A percentile compares a stretch with the other conserved stretches of the same genome.
Evolutionary conservation across 2,113 vertebrate species (phyloP).

Genomic region (Lota lota): DNA sequence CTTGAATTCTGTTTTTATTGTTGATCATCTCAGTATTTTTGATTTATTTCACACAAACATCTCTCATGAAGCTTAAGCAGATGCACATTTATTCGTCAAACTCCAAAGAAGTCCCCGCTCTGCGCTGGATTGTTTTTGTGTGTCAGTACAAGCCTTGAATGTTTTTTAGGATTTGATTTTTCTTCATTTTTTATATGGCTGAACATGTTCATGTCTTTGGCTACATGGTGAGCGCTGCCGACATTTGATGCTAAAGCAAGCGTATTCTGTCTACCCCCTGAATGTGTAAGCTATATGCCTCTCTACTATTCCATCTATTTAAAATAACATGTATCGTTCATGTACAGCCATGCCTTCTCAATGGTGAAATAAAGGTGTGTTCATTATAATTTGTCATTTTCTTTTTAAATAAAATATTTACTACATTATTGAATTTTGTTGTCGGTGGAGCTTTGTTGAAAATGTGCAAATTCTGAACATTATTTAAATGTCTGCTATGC

Average conservation of each 20-base stretch:
- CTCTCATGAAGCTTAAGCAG: not conserved
- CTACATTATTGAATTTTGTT: slow-evolving; percentile 31
- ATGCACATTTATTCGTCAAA: slow-evolving; percentile 11
- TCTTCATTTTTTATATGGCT: slow-evolving; percentile 20
- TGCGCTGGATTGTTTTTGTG: slow-evolving; percentile 2
- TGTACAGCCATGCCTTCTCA: slow-evolving; percentile 83
- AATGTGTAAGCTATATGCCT: slow-evolving; percentile 57
- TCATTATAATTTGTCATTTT: slow-evolving; percentile 57
- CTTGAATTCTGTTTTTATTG: slow-evolving; percentile 50
- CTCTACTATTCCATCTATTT: slow-evolving; percentile 68
- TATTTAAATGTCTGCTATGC: too few species aligned
- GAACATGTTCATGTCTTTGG: slow-evolving; percentile 38
- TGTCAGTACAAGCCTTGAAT: slow-evolving; percentile 47
- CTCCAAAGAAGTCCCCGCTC: slow-evolving; percentile 20
- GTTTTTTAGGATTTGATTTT: slow-evolving; percentile 22
- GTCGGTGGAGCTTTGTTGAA: not conserved
- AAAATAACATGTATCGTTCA: slow-evolving; percentile 66
- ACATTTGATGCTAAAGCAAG: slow-evolving; percentile 37
- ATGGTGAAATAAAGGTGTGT: slow-evolving; percentile 83
- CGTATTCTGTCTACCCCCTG: slow-evolving; percentile 25
- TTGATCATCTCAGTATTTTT: slow-evolving; percentile 51
- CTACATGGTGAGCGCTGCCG: slow-evolving; percentile 31
- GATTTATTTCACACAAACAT: slow-evolving; percentile 16
- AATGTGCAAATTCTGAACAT: too few species aligned
- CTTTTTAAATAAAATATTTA: slow-evolving; percentile 63